phyloP scores from a whole-genome alignment of 2,113 vertebrate genomes.

The Hassar affinis region DNA sequence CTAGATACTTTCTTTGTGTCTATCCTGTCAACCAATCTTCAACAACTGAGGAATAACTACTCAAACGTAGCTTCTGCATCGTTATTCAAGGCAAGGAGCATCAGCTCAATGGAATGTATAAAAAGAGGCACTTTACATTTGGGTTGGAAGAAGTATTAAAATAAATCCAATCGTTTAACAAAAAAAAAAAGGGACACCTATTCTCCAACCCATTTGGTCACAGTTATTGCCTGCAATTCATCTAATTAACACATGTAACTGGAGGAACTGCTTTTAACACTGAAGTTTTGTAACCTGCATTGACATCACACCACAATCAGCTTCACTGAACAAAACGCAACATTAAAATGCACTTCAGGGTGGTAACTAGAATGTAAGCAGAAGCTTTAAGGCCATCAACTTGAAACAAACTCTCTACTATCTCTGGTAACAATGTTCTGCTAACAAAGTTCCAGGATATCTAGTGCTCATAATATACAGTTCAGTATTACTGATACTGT shows the following conservation, averaged over 20 bases:
- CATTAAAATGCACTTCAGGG: constrained; percentile 56
- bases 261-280: constrained; percentile 54
- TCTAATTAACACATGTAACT: constrained; percentile 45
- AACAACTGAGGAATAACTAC: constrained; percentile 75
- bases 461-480: constrained; percentile 41
- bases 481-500: constrained; percentile 25
- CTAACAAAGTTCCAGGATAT: constrained; percentile 33
- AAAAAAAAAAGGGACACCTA: constrained; percentile 40
- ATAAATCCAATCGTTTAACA: constrained; percentile 62
- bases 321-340: constrained; percentile 44
- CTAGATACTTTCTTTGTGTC: constrained; percentile 81
- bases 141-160: constrained; percentile 62
- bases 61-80: constrained; percentile 61
- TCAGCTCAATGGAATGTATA: constrained; percentile 93
- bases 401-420: constrained; percentile 11
- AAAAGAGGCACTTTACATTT: constrained; percentile 80
- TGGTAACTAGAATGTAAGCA: constrained; percentile 32
- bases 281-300: constrained; percentile 54
- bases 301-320: constrained; percentile 41
- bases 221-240: constrained; percentile 68
- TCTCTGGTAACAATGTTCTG: constrained; percentile 25
- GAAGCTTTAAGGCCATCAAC: constrained; percentile 49
- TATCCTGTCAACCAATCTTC: constrained; percentile 77
- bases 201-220: constrained; percentile 73
- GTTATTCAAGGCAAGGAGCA: constrained; percentile 67